A percentile compares a stretch with the other conserved stretches of the same genome.
phyloP scores from a whole-genome alignment of 2,888 invertebrate species.

The Diabrotica balteata region DNA sequence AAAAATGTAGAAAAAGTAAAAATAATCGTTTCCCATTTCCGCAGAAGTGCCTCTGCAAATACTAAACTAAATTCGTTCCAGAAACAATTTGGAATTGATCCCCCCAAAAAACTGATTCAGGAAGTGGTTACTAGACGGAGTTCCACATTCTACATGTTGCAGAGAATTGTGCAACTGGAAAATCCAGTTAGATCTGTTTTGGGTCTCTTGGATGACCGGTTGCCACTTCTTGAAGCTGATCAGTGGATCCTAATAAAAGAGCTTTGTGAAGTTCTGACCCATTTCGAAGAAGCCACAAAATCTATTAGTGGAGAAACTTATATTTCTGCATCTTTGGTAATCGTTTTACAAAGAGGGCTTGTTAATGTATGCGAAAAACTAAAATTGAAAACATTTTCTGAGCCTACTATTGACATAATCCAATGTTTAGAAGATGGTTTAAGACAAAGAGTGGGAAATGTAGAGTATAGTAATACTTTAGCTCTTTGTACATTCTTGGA shows the following conservation, averaged over 20 bases:
- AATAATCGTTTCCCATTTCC: slow-evolving; percentile 26
- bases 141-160: slow-evolving; percentile 25
- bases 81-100: slow-evolving; percentile 7
- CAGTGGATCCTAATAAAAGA: slow-evolving; percentile 29
- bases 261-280: slow-evolving; percentile 12
- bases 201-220: slow-evolving; percentile 15
- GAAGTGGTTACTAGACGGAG: slow-evolving; percentile 28
- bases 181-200: slow-evolving; percentile 22
- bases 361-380: neutral
- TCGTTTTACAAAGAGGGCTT: slow-evolving; percentile 17
- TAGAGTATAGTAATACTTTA: slow-evolving; percentile 21
- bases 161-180: slow-evolving; percentile 26
- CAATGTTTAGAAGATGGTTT: slow-evolving; percentile 10
- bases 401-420: neutral
- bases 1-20: slow-evolving; percentile 15
- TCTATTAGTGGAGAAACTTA: slow-evolving; percentile 29
- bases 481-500: slow-evolving; percentile 23
- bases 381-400: neutral
- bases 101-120: slow-evolving; percentile 27
- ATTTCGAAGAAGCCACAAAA: slow-evolving; percentile 18
- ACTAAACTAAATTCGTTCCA: slow-evolving; percentile 26
- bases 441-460: slow-evolving; percentile 14
- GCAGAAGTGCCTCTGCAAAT: slow-evolving; percentile 15
- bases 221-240: slow-evolving; percentile 14
- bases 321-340: slow-evolving; percentile 17